A percentile compares a stretch with the other conserved stretches of the same genome.
Conservation (phyloP, 2,113 vertebrate genomes). For the Rhynchopsitta pachyrhyncha region DNA sequence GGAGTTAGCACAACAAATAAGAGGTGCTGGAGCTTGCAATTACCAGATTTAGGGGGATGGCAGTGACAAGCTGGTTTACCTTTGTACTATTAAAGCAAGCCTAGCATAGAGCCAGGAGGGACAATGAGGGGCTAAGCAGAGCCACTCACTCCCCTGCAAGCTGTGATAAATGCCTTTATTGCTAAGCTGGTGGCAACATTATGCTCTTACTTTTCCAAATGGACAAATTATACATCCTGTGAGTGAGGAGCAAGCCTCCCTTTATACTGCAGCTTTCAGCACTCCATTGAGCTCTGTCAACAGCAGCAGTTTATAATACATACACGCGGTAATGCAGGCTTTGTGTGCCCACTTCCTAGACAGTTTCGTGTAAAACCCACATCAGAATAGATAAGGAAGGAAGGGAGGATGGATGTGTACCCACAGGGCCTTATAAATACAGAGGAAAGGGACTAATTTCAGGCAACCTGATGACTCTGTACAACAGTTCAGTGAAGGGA, state of each 20-base stretch:
- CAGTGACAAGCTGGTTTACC: slow-evolving; percentile 44
- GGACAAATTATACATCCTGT: slow-evolving; percentile 36
- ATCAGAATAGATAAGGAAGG: not conserved
- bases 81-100: slow-evolving; percentile 29
- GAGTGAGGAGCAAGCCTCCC: not conserved
- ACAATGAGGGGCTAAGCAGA: slow-evolving; percentile 12
- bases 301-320: not conserved
- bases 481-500: not conserved
- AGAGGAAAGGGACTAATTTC: not conserved
- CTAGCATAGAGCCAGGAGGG: not conserved
- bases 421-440: no score
- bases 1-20: slow-evolving; percentile 27
- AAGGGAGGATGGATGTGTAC: not conserved
- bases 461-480: not conserved
- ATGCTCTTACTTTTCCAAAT: slow-evolving; percentile 5
- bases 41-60: slow-evolving; percentile 58
- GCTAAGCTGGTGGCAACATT: not conserved
- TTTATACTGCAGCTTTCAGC: not conserved
- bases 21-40: slow-evolving; percentile 60
- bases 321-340: not conserved
- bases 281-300: not conserved
- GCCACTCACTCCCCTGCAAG: slow-evolving; percentile 23
- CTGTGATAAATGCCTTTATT: slow-evolving; percentile 31
- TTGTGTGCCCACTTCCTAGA: not conserved
- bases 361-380: not conserved